phyloP scores from a whole-genome alignment of 2,797 vertebrate species.

The Gephyroberyx darwinii region DNA sequence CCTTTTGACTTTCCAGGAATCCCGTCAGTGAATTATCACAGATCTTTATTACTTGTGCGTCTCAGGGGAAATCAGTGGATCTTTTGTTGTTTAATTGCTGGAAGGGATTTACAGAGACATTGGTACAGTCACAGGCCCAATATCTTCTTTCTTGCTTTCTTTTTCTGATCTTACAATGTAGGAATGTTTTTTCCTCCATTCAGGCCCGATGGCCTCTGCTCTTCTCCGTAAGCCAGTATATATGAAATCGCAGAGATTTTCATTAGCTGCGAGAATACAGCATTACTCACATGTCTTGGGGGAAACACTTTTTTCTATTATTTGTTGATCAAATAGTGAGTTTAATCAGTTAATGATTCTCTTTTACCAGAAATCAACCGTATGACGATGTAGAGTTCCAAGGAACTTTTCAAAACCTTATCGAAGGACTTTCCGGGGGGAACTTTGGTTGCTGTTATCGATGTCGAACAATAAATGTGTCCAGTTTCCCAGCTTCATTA shows the following conservation, averaged over 20 bases:
- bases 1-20: slow-evolving; percentile 11
- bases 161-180: too few species aligned
- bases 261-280: slow-evolving; percentile 50
- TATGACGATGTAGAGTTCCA: not conserved
- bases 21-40: slow-evolving; percentile 16
- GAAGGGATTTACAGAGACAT: not conserved
- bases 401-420: slow-evolving; percentile 1
- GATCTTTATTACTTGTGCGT: slow-evolving; percentile 27
- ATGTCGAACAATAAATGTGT: slow-evolving; percentile 1
- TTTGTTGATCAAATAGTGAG: not conserved
- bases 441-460: slow-evolving; percentile 1
- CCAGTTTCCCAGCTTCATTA: slow-evolving; percentile 21
- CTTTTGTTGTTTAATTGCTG: slow-evolving; percentile 15
- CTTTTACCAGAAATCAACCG: slow-evolving; percentile 12
- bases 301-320: slow-evolving; percentile 16
- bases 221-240: not conserved
- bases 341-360: not conserved
- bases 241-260: slow-evolving; percentile 40
- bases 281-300: slow-evolving; percentile 11
- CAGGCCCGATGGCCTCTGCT: not conserved
- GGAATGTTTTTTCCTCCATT: not conserved
- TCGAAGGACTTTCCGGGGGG: too few species aligned
- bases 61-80: slow-evolving; percentile 52
- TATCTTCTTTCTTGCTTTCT: too few species aligned
- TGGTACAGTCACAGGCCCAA: not conserved